Evolutionary conservation across 2,888 invertebrate genomes (phyloP), one percentile per base, ranked within the genome.

Genomic region (Rhabditoides inermis): DNA sequence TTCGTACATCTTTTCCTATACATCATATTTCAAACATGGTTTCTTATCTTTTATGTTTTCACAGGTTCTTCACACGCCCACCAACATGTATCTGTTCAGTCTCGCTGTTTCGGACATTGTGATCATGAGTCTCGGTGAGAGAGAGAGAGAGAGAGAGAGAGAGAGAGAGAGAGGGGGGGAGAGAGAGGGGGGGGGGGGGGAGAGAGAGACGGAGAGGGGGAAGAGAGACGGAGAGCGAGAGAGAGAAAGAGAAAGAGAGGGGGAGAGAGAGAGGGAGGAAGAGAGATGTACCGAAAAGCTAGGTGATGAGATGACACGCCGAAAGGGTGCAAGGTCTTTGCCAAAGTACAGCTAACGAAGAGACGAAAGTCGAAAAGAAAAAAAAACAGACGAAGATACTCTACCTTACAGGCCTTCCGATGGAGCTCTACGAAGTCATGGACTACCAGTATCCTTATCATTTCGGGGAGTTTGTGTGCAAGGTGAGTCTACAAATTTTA

Each of bases 21-120:
- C n/a, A n/a, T n/a, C n/a, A 22, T n/a, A 26, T n/a, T 41, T 6
- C 2, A 12, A 36, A 45, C 10, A 46, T 25, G 15, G 15, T 42
- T 44, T 6, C 23, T 37, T 15, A 15, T 22, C 30, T 20, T 36
- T 5, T 48, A 49, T n/a, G 23, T 18, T 44, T 45, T 35, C 45
- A 37, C 30, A 58, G 42, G 55, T 51, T 18, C 73, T 75, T 74
- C 71, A 70, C 53, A 73, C 63, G 27, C 69, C 74, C 5, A 76
- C 75, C 6, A 75, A 75, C 45, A 74, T 60, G 53, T 75, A 75
- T 51, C 54, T 75, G 18, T 68, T 75, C 56, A 68, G 64, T 44
- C 54, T 75, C 25, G 74, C 75, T 18, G 57, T 75, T 40, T 68
- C 69, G 5, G 75, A 75, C 45, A 58, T 75, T 12, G 57, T 75